Base-by-base conservation (phyloP, 2,888 invertebrate species). In the Amblyteles armatorius region DNA sequence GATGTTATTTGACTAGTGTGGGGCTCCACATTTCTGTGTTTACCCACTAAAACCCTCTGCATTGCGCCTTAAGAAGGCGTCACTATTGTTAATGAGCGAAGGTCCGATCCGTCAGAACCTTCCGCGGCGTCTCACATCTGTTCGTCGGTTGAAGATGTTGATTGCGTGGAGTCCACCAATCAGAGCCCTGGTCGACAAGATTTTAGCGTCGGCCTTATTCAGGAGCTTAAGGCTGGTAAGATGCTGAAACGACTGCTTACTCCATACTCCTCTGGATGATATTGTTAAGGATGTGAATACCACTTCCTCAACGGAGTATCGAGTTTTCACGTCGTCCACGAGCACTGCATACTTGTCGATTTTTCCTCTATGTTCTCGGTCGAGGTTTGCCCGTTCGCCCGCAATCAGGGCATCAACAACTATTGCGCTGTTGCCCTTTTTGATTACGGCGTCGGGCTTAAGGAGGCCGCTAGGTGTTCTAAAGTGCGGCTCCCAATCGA, bases 391-490 rank as follows among this genome's bases (percentile, higher is more conserved):
- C 2, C 87, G 83, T 13, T 87, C 85, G n/a, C 83, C 6, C 91
- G 85, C 29, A 2, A 72, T 19, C 7, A 48, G 91, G 0, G 90
- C 90, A 68, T 52, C 92, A 7, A 93, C 76, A 2, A 93, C 88
- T 0, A 91, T 87, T 0, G 90, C 90, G 9, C 29, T 22, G 3
- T 81, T 88, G 6, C 79, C 89, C 57, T 67, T 89, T 0, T 7
- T 60, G 4, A 91, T 90, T 0, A 92, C 86, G 6, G 92, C 86
- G 67, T 93, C 92, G 0, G 92, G 92, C 82, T 93, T 93, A 0
- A 91, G 79, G 0, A 88, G 80, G 0, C 91, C 93, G 1, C n/a
- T n/a, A n/a, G n/a, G n/a, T n/a, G n/a, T n/a, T n/a, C n/a, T n/a
- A n/a, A n/a, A n/a, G n/a, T n/a, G n/a, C n/a, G n/a, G n/a, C 65